These are phyloP conservation scores for Sebastes baramenuke DNA, from an alignment of 2,797 vertebrate genomes.

Conservation along the genomic window DNA sequence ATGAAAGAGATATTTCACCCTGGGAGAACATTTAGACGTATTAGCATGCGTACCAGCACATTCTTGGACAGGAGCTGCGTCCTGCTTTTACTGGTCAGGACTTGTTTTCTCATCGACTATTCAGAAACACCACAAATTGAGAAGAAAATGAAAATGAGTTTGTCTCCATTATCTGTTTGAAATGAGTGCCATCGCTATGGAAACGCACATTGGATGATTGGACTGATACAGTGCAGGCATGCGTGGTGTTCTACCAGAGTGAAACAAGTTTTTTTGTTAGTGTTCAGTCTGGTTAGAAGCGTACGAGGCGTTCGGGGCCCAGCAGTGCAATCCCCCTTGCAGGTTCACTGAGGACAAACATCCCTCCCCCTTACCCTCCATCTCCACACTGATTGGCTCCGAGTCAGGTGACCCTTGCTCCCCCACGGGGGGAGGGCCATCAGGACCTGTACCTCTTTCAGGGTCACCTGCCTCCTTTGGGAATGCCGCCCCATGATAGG, in stretches of 20 bases:
- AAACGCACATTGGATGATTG: not conserved
- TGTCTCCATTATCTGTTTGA: not conserved
- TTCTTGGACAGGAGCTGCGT: not conserved
- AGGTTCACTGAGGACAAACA: constrained; percentile 62
- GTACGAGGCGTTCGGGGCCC: constrained; percentile 72
- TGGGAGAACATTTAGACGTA: constrained; percentile 40
- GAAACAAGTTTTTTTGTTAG: constrained; percentile 51
- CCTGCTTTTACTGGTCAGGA: not conserved
- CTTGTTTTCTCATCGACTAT: not conserved
- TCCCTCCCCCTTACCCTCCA: constrained; percentile 90
- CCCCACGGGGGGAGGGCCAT: constrained; percentile 84
- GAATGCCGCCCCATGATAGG: constrained; percentile 82
- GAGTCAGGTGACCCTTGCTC: constrained; percentile 86
- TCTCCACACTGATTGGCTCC: constrained; percentile 90
- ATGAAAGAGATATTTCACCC: constrained; percentile 63
- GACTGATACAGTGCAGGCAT: not conserved
- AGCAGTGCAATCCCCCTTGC: constrained; percentile 75
- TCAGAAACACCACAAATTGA: not conserved
- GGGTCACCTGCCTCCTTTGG: constrained; percentile 86
- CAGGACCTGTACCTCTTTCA: constrained; percentile 86
- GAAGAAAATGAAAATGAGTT: not conserved
- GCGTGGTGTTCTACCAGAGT: constrained; percentile 51
- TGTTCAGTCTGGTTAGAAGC: constrained; percentile 66
- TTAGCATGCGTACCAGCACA: constrained; percentile 24
- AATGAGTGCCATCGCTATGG: not conserved